phyloP scores from a whole-genome alignment of 2,797 vertebrate species.

The Cryptoprocta ferox region DNA sequence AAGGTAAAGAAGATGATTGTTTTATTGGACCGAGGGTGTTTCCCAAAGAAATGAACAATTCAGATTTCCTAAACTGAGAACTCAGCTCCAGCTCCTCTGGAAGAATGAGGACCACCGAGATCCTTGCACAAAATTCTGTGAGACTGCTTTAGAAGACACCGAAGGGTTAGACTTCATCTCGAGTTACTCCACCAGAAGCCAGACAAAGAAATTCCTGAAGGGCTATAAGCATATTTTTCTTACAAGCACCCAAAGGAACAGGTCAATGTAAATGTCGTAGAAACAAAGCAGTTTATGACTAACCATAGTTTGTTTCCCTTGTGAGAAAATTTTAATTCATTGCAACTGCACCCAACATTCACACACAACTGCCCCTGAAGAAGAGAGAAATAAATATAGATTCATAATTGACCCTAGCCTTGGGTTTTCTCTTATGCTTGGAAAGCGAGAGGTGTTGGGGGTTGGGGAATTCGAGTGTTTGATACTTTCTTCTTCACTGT shows the following conservation, averaged over 20 bases:
- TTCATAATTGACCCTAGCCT: constrained; percentile 18
- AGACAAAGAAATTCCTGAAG: constrained; percentile 77
- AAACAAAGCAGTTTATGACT: constrained; percentile 52
- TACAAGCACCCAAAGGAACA: constrained; percentile 54
- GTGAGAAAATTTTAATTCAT: background rate
- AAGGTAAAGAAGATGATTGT: background rate
- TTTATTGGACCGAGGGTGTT: background rate
- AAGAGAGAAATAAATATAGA: background rate
- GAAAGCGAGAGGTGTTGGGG: background rate
- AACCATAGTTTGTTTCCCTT: constrained; percentile 17
- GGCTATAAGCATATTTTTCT: constrained; percentile 49
- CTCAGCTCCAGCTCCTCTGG: background rate
- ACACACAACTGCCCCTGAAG: background rate
- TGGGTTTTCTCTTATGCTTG: background rate
- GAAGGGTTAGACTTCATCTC: constrained; percentile 57
- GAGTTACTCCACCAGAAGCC: constrained; percentile 22
- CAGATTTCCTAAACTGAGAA: background rate
- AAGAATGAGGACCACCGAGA: background rate
- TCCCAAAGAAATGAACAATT: background rate
- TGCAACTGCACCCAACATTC: constrained; percentile 31
- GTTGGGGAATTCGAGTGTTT: background rate
- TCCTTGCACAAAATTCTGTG: constrained; percentile 28
- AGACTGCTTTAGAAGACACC: constrained; percentile 26
- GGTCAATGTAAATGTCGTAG: constrained; percentile 38
- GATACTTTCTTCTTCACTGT: constrained; percentile 9